Conservation (phyloP, 2,797 vertebrate genomes). For the Sebastes steindachneri region DNA sequence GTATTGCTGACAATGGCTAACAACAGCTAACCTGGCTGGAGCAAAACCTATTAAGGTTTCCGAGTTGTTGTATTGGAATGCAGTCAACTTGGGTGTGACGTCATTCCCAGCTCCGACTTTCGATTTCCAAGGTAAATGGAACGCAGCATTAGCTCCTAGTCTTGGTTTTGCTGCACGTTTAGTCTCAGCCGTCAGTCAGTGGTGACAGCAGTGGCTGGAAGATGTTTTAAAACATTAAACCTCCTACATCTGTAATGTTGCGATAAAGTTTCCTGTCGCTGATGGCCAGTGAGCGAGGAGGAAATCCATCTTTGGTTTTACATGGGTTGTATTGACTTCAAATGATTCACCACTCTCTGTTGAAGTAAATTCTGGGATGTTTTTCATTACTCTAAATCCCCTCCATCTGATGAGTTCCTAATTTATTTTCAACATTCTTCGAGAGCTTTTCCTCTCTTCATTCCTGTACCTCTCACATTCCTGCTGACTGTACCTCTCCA, state of each 20-base stretch:
- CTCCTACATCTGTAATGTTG: neutral
- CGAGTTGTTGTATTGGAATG: no score
- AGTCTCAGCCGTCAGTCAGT: neutral
- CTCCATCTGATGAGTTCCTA: neutral
- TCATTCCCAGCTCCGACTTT: no score
- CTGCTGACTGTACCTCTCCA: neutral
- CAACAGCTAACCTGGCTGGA: no score
- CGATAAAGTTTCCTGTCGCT: neutral
- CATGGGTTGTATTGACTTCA: neutral
- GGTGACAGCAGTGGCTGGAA: neutral
- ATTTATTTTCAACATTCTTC: neutral
- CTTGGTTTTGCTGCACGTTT: neutral
- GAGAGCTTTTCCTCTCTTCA: neutral
- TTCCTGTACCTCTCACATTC: conserved; percentile 11
- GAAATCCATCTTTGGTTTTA: neutral
- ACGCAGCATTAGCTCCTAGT: neutral
- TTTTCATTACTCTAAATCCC: neutral
- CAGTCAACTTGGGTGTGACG: no score
- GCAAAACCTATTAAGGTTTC: no score
- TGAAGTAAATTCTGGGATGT: neutral
- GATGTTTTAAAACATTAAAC: neutral
- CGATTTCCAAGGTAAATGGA: no score
- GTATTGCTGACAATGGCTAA: no score
- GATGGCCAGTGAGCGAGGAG: neutral
- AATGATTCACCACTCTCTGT: neutral